Evolutionary conservation across 2,888 invertebrate species (phyloP), one percentile per base, ranked within the genome.

Genomic region (Zonitis immaculata): DNA sequence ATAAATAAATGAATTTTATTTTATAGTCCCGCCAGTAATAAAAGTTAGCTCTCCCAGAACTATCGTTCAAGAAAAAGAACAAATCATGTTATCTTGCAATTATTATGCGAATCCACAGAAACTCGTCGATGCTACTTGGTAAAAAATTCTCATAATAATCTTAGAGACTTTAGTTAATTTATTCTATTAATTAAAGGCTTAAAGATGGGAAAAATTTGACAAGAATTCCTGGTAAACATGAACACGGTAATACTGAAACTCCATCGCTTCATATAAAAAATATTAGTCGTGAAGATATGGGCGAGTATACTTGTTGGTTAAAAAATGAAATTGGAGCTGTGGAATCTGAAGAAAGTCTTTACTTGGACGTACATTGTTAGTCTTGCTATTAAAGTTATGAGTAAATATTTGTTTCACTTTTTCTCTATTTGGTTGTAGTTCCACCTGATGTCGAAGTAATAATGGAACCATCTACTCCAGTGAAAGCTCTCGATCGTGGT

Each of bases 61-160:
- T 58, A 89, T 89, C 0, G 87, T 88, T 5, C 87, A 89, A 64
- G 94, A 93, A 74, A 85, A 86, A 11, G 81, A 90, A 43, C 55
- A 57, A 47, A 58, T 65, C 30, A 78, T 88, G 32, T 81, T 94
- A 47, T 83, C 85, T 60, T 94, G 94, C 74, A 83, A 85, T 65
- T 93, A 91, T 72, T 86, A 87, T 60, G 90, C 94, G 51, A 95
- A 95, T 77, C 94, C 95, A 0, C 87, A 89, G 20, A 82, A 87
- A 8, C 78, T 94, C 27, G 82, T 79, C 44, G 82, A 82, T 60
- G 90, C 91, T 46, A 80, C 83, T 65, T 94, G 94, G 94, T 92
- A n/a, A n/a, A n/a, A n/a, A n/a, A n/a, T n/a, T n/a, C n/a, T n/a
- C n/a, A n/a, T n/a, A n/a, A n/a, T n/a, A n/a, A n/a, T n/a, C n/a